phyloP scores from a whole-genome alignment of 2,113 vertebrate genomes.

The Amphilophus citrinellus region DNA sequence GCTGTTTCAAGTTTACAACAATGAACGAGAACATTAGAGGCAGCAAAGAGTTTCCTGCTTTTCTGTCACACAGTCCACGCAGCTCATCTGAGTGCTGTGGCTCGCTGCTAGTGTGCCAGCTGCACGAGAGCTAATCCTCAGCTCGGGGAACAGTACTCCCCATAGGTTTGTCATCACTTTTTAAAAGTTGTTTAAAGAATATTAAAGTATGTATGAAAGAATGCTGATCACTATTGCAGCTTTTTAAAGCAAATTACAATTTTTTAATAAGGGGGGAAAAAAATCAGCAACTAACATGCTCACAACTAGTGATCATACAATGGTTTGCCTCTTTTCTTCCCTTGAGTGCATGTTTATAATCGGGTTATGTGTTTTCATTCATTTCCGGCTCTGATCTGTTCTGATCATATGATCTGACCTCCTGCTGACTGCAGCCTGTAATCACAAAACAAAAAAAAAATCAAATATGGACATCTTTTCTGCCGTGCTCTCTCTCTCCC shows the following conservation, averaged over 20 bases:
- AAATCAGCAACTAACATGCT: not conserved
- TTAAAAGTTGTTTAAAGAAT: not conserved
- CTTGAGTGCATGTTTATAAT: not conserved
- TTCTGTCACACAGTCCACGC: not conserved
- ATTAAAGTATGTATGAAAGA: not conserved
- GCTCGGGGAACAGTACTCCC: not conserved
- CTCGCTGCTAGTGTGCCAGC: not conserved
- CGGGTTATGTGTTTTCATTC: not conserved
- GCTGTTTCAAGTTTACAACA: not conserved
- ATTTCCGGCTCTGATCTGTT: constrained; percentile 33
- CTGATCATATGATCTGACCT: not conserved
- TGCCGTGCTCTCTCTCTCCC: not conserved
- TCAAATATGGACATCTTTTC: not conserved
- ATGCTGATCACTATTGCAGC: not conserved
- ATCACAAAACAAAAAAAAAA: not conserved
- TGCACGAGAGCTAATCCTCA: not conserved
- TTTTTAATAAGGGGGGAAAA: not conserved
- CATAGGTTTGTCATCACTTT: not conserved
- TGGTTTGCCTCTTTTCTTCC: not conserved
- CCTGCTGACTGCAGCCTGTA: not conserved
- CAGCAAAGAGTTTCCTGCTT: not conserved
- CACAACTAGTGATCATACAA: not conserved
- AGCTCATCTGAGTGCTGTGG: not conserved
- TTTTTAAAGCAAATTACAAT: not conserved
- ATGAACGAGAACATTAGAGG: not conserved